Evolutionary conservation across 2,113 vertebrate species (phyloP).

Genomic region (Saguinus midas): DNA sequence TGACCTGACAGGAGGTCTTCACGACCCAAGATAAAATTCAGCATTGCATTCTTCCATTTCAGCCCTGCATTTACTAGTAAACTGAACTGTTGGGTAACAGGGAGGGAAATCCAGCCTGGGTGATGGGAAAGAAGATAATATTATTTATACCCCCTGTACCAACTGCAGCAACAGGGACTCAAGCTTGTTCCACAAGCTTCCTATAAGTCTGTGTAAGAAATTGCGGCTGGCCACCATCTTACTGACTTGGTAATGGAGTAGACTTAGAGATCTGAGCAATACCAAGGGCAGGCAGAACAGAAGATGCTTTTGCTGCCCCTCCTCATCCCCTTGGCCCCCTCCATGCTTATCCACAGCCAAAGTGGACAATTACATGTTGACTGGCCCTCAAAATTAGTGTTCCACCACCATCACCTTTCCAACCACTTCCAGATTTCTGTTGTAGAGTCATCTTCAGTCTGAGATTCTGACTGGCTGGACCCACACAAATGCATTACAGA

Average conservation of each 20-base stretch:
- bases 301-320: background rate
- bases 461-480: background rate
- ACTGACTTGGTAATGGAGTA: background rate
- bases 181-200: background rate
- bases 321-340: accelerated
- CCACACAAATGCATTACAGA: background rate
- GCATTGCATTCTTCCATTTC: background rate
- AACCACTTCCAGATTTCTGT: background rate
- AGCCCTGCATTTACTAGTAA: background rate
- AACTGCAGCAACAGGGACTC: background rate
- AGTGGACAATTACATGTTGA: background rate
- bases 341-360: background rate
- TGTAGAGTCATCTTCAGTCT: background rate
- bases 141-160: background rate
- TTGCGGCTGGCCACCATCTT: background rate
- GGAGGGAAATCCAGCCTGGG: background rate
- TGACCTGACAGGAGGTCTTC: background rate
- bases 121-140: background rate
- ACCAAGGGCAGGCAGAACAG: accelerated
- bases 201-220: background rate
- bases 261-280: background rate
- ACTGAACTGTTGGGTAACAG: background rate
- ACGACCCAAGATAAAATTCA: background rate
- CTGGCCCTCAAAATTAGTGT: background rate
- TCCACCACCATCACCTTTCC: background rate